Evolutionary conservation across 2,113 vertebrate species (phyloP).

Genomic region (Hirundichthys speculiger): DNA sequence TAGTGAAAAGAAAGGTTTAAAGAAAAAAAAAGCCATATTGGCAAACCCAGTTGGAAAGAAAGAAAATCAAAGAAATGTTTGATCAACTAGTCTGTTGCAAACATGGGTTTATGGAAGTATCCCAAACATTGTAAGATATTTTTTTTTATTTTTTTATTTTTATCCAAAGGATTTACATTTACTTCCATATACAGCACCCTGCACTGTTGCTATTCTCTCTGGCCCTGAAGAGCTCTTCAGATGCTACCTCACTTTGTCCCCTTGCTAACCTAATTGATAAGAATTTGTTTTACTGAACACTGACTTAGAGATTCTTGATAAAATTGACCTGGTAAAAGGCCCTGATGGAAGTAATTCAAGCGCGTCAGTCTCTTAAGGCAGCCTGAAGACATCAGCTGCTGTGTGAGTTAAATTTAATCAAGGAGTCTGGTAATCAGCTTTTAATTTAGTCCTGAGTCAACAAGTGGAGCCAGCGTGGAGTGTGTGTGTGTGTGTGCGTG

Average conservation of each 20-base stretch:
- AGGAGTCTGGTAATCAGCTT: constrained; percentile 51
- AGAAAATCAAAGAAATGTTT: too few relatives aligned
- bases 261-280: constrained; percentile 54
- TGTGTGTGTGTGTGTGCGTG: neutral
- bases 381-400: constrained; percentile 58
- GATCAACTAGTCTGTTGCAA: too few relatives aligned
- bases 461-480: constrained; percentile 44
- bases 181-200: too few relatives aligned
- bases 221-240: constrained; percentile 12
- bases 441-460: constrained; percentile 77
- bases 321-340: constrained; percentile 62
- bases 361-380: constrained; percentile 35
- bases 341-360: constrained; percentile 68
- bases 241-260: constrained; percentile 17
- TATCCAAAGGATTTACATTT: too few relatives aligned
- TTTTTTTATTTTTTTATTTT: too few relatives aligned
- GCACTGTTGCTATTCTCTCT: too few relatives aligned
- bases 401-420: constrained; percentile 59
- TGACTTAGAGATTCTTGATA: constrained; percentile 59
- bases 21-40: too few relatives aligned
- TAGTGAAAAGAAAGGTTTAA: neutral
- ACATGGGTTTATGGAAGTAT: too few relatives aligned
- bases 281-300: constrained; percentile 51
- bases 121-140: too few relatives aligned
- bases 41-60: too few relatives aligned